A percentile compares a stretch with the other conserved stretches of the same genome.
phyloP scores from a whole-genome alignment of 2,797 vertebrate genomes.

The Lepus townsendii region DNA sequence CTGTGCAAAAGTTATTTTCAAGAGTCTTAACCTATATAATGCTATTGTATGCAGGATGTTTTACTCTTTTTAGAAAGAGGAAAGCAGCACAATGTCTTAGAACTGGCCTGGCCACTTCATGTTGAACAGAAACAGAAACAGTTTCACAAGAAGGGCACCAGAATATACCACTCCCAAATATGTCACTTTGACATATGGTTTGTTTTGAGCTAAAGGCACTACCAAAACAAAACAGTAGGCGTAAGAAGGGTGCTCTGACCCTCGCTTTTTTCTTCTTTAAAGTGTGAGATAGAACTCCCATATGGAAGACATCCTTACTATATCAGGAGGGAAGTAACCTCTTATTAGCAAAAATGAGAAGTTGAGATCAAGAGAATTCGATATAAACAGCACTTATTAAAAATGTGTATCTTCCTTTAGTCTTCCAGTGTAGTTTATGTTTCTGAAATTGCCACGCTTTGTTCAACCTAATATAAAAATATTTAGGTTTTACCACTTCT shows the following conservation, averaged over 20 bases:
- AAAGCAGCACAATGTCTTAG: background rate
- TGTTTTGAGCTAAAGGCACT: background rate
- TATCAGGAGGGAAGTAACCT: background rate
- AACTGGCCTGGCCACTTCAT: background rate
- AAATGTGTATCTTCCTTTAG: background rate
- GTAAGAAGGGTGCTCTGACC: background rate
- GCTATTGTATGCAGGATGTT: background rate
- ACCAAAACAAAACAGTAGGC: background rate
- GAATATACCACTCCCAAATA: background rate
- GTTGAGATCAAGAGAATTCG: background rate
- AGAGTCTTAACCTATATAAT: background rate
- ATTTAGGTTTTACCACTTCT: background rate
- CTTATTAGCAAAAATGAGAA: background rate
- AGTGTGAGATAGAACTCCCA: background rate
- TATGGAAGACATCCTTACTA: background rate
- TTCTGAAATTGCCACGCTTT: background rate
- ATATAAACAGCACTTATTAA: background rate
- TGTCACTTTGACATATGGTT: background rate
- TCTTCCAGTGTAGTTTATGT: background rate
- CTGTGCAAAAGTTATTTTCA: background rate
- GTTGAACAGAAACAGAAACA: background rate
- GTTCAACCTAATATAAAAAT: background rate
- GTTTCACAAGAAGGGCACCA: background rate
- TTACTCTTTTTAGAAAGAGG: constrained; percentile 16
- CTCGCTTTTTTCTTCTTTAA: background rate